Evolutionary conservation across 1,140 invertebrate species (phyloP).

Genomic region (Whitmania pigra): DNA sequence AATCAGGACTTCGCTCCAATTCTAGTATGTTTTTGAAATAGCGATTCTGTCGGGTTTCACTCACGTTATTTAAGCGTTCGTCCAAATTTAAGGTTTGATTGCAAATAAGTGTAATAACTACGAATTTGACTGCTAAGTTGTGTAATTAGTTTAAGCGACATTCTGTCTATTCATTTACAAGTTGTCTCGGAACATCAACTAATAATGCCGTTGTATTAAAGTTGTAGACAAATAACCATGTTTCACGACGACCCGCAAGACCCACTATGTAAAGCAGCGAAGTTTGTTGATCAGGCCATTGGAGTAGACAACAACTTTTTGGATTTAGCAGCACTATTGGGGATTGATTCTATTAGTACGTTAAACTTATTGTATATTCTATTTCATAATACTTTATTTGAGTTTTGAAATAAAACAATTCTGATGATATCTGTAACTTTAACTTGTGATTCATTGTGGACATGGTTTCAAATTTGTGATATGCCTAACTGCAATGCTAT

Average conservation of each 20-base stretch:
- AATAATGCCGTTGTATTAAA: no score
- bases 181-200: no score
- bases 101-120: no score
- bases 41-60: no score
- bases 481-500: no score
- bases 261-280: constrained; percentile 25
- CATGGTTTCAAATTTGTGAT: background rate
- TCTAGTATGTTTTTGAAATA: no score
- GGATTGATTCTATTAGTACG: constrained; percentile 37
- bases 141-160: no score
- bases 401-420: background rate
- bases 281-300: constrained; percentile 33
- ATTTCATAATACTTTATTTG: background rate
- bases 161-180: no score
- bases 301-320: constrained; percentile 35
- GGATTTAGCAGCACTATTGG: constrained; percentile 36
- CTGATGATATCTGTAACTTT: background rate
- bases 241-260: constrained; percentile 5
- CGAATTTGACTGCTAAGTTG: no score
- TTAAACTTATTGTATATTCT: background rate
- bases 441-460: background rate
- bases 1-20: no score
- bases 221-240: constrained; percentile 1
- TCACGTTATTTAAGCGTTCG: no score
- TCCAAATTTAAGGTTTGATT: no score